Base-by-base conservation (phyloP, 2,888 invertebrate genomes). In the Sesia bembeciformis region DNA sequence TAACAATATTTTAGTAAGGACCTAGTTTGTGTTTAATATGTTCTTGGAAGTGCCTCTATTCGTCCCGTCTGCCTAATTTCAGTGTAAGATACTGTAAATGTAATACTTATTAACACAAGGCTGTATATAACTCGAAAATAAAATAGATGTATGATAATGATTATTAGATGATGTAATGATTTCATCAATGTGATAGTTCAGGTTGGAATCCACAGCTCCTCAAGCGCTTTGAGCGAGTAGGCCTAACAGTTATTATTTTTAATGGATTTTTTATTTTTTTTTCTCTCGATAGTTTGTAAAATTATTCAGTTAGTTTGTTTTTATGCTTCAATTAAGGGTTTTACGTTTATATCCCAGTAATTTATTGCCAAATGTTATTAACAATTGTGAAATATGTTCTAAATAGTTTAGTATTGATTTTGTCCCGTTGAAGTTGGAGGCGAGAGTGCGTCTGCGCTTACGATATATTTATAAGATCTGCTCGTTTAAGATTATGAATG, bases 341-440 rank as follows among this genome's bases (percentile, higher is more conserved):
- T 80, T 74, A 82, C 82, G 79, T 83, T 23, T 84, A 82, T 84
- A 82, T 85, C 81, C 76, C 81, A 85, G 83, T 87, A 88, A 88
- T 88, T 88, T 87, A 88, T 88, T 88, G 85, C 85, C 87, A 88
- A 87, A 86, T 86, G 86, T 88, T 86, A 85, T 84, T 84, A 85
- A 84, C 84, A 84, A 77, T 74, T 74, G 74, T 68, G 60, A 70
- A 6, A 50, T n/a, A 49, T 41, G 40, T 55, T 55, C 23, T 46
- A 23, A 23, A 23, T 46, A 38, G 8, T 50, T 50, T 39, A 5
- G 38, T 5, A 50, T 39, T 5, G 8, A 49, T 49, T 5, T 50
- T 50, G 7, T 49, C n/a, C n/a, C n/a, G n/a, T n/a, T 46, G 46
- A 50, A 50, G 3, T 50, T 23, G 8, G 50, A 39, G 6, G 39